These are phyloP conservation scores for Microctonus hyperodae DNA, from an alignment of 2,888 invertebrate genomes.

Conservation along the genomic window DNA sequence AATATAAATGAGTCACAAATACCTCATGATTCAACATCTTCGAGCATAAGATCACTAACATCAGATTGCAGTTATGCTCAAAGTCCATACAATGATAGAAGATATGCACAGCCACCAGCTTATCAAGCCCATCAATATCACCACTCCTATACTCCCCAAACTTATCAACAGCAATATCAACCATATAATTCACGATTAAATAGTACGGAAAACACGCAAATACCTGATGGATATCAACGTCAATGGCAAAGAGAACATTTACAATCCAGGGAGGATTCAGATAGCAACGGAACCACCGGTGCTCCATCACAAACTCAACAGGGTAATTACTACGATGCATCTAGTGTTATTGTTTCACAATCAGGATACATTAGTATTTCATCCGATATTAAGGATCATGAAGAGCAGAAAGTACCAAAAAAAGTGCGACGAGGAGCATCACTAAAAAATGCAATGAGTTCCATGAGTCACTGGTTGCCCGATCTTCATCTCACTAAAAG, in stretches of 20 bases:
- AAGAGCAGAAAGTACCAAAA: constrained; percentile 68
- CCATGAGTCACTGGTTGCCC: constrained; percentile 81
- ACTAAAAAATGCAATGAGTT: constrained; percentile 81
- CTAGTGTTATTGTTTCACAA: constrained; percentile 76
- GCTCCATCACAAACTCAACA: constrained; percentile 47
- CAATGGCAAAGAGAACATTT: constrained; percentile 58
- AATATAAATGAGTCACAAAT: constrained; percentile 67
- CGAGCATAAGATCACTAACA: constrained; percentile 60
- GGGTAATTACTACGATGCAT: constrained; percentile 66
- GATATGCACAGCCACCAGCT: constrained; percentile 57
- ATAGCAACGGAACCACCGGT: constrained; percentile 43
- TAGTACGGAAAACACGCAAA: constrained; percentile 50
- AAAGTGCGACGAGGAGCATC: constrained; percentile 76
- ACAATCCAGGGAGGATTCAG: constrained; percentile 50
- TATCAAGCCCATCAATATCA: constrained; percentile 56
- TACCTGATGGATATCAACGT: constrained; percentile 54
- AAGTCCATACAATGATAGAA: constrained; percentile 54
- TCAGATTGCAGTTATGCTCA: constrained; percentile 57
- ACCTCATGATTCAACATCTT: constrained; percentile 68
- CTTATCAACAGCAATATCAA: constrained; percentile 58
- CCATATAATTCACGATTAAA: constrained; percentile 51
- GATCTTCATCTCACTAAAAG: constrained; percentile 79
- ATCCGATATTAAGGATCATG: constrained; percentile 69
- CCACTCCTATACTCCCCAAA: constrained; percentile 53
- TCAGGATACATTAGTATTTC: constrained; percentile 81